Percentiles rank a stretch among this genome's conserved stretches.
Evolutionary conservation across 1,140 invertebrate genomes (phyloP).

Genomic region (Linepithema humile): DNA sequence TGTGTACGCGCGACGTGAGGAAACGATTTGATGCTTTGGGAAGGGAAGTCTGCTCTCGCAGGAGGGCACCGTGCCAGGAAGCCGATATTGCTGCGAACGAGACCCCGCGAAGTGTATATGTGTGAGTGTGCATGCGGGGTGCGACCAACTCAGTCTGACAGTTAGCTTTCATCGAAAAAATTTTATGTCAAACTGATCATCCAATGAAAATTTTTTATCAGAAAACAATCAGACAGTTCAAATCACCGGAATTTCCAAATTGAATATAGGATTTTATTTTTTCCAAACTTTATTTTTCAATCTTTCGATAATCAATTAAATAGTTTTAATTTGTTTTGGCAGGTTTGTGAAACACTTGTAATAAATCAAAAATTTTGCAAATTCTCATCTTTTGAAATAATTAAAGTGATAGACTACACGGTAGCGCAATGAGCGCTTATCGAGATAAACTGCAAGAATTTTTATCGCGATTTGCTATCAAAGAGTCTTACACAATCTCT

Average conservation of each 20-base stretch:
- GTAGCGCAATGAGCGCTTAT: neutral
- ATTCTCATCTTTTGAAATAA: neutral
- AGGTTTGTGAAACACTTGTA: neutral
- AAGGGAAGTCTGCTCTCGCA: constrained; percentile 74
- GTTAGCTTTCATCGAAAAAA: constrained; percentile 36
- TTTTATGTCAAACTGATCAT: constrained; percentile 15
- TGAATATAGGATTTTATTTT: too few relatives aligned
- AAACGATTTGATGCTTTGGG: constrained; percentile 75
- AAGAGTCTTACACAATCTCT: constrained; percentile 17
- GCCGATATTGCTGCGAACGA: constrained; percentile 70
- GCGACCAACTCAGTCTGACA: constrained; percentile 35
- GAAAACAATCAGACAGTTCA: neutral
- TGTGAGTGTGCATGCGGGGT: constrained; percentile 27
- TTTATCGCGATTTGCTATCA: neutral
- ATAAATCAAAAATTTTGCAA: neutral
- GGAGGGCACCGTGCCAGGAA: constrained; percentile 73
- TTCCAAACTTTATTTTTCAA: neutral
- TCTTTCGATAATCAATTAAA: neutral
- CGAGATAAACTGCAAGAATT: neutral
- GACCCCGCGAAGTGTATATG: constrained; percentile 35
- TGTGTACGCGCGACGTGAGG: constrained; percentile 66
- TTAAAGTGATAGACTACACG: neutral
- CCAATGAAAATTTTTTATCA: neutral
- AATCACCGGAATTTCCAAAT: neutral
- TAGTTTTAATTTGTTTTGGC: neutral